A percentile compares a stretch with the other conserved stretches of the same genome.
Conservation (phyloP, 2,797 vertebrate species). For the Manis pentadactyla region DNA sequence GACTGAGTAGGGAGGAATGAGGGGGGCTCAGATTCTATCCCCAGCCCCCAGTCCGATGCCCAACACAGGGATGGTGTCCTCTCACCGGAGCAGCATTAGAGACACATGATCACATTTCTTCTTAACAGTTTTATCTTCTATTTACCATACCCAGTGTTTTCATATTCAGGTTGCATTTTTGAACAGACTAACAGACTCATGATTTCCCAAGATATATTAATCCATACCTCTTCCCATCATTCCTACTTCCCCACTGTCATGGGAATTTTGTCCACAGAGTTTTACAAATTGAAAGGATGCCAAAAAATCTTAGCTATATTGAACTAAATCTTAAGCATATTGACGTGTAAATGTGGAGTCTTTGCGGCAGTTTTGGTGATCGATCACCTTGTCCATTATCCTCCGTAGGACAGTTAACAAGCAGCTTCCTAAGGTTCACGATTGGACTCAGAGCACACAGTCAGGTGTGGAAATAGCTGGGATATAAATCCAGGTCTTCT, state of each 20-base stretch:
- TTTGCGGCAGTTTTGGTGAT: background rate
- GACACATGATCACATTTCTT: background rate
- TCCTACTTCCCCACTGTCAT: background rate
- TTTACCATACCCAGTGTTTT: background rate
- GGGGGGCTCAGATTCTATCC: background rate
- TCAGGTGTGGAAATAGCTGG: background rate
- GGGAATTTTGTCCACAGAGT: background rate
- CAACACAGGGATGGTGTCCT: background rate
- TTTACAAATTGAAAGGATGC: background rate
- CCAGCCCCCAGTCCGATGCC: background rate
- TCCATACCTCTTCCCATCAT: background rate
- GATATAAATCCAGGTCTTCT: background rate
- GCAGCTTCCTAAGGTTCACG: background rate
- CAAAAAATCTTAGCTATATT: background rate
- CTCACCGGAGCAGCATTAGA: too few species aligned
- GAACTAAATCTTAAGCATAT: background rate
- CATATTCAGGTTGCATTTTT: background rate
- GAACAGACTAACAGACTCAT: background rate
- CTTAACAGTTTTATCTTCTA: background rate
- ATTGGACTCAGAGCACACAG: background rate
- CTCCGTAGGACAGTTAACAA: background rate
- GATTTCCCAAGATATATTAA: background rate
- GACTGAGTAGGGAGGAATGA: accelerated
- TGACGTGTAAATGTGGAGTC: background rate
- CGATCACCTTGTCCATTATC: background rate